Base-by-base conservation (phyloP, 2,113 vertebrate genomes). In the Perccottus glenii region DNA sequence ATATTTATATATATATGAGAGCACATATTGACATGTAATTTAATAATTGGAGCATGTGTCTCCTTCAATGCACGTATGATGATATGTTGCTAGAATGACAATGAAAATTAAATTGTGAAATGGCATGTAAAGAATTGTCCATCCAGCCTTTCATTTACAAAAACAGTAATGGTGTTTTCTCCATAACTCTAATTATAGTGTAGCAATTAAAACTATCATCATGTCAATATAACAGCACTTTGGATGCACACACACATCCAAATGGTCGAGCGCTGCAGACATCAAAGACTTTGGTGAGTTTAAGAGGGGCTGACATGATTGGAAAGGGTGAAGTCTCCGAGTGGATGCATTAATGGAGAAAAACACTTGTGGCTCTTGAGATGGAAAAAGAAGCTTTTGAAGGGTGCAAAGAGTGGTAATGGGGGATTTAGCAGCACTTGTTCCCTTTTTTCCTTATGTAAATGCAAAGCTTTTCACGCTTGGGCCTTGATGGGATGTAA, bases 191-290 rank as follows among this genome's bases (percentile, higher is more conserved):
- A 4, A 40, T 61, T 72, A 61, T 45, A 73, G 60, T 27, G 9
- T 15, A 5, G 64, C 80, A 75, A 81, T 85, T 77, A 86, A 75
- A 8, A 75, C 50, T 77, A 81, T n/a, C 82, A 72, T 65, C 46
- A 67, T 56, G 53, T 77, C 64, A 67, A 64, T 70, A 66, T 67
- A 62, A 77, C 70, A 63, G 60, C 16, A 40, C 67, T 48, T 47
- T 36, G 38, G 55, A 78, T 15, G 49, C 12, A 68, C 58, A 67
- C 48, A 57, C 12, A 67, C 51, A 55, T 43, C 50, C 14, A 33
- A 63, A 35, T 55, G 52, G 32, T 36, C 44, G 62, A 46, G 38
- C 68, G 51, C 15, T 72, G 60, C 70, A 76, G 57, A 77, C 73
- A 76, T 84, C 66, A 78, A 82, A 87, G 64, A 50, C 64, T 59